Evolutionary conservation across 2,113 vertebrate species (phyloP), one percentile per base, ranked within the genome.

Genomic region (Rhynchomys soricoides): DNA sequence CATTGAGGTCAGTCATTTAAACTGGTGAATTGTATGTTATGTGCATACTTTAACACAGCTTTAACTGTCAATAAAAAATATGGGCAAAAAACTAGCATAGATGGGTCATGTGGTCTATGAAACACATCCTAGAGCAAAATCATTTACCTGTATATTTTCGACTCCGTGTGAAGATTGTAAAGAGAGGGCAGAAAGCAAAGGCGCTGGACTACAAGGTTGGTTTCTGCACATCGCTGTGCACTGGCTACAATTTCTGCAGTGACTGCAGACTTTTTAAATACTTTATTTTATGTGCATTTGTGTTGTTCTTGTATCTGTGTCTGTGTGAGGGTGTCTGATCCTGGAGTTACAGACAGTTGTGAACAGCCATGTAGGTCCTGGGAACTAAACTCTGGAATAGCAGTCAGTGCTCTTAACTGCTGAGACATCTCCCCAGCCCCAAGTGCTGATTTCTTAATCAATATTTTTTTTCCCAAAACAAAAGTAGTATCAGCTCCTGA

Each of bases 131-230:
- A 85, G n/a, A 45, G 40, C 40, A 45, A 91, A 94, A 45, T 57
- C 75, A 21, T 50, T 55, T 79, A 71, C 40, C 71, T 62, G 34
- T 64, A 7, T 75, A 13, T 88, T 8, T 83, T 71, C 52, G 90
- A n/a, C 29, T 83, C 5, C 11, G 13, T 50, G 22, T 59, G 37
- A 83, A 83, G 10, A 15, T 17, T 6, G 57, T 12, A 22, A 26
- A 64, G 26, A 21, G n/a, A 92, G 48, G 40, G 73, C 31, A 7
- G 43, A 24, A 7, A 29, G n/a, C 24, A 43, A 29, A 5, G 21
- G 43, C 2, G 4, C 9, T 17, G 57, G 26, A 15, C 40, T 0
- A n/a, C 57, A 16, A 15, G 0, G 7, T 2, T 7, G 1, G n/a
- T 29, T 9, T 91, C 66, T 68, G 40, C 52, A 34, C 73, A 40